Evolutionary conservation across 1,140 invertebrate genomes (phyloP).

Genomic region (Batillaria attramentaria): DNA sequence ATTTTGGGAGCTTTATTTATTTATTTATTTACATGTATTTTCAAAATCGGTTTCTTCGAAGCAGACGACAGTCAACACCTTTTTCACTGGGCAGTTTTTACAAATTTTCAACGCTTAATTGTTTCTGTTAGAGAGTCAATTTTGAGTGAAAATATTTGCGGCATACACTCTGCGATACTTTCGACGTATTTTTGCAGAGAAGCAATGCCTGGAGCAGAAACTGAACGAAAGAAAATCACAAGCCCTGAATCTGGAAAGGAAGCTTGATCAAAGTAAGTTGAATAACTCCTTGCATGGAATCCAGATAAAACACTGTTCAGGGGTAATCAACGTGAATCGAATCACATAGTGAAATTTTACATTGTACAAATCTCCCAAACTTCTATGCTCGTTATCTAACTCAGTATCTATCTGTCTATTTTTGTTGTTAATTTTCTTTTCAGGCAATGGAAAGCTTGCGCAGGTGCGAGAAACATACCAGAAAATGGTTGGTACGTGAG

Average conservation of each 20-base stretch:
- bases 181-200: conserved; percentile 51
- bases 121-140: background rate
- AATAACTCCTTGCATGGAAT: no score
- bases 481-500: conserved; percentile 47
- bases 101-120: no score
- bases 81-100: background rate
- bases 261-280: conserved; percentile 45
- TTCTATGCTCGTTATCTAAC: no score
- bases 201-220: conserved; percentile 49
- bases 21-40: background rate
- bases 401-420: no score
- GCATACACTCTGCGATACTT: no score
- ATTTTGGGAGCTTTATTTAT: conserved; percentile 3
- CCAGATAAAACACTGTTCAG: no score
- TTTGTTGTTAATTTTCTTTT: conserved; percentile 30
- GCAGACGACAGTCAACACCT: no score
- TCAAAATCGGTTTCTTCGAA: background rate
- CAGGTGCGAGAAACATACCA: conserved; percentile 46
- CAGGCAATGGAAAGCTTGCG: conserved; percentile 41
- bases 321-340: no score
- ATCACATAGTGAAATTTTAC: no score
- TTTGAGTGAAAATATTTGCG: background rate
- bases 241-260: conserved; percentile 43
- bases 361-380: background rate
- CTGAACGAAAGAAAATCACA: conserved; percentile 47